Evolutionary conservation across 1,140 invertebrate genomes (phyloP), one percentile per base, ranked within the genome.

Genomic region (Ostrea denselamellosa): DNA sequence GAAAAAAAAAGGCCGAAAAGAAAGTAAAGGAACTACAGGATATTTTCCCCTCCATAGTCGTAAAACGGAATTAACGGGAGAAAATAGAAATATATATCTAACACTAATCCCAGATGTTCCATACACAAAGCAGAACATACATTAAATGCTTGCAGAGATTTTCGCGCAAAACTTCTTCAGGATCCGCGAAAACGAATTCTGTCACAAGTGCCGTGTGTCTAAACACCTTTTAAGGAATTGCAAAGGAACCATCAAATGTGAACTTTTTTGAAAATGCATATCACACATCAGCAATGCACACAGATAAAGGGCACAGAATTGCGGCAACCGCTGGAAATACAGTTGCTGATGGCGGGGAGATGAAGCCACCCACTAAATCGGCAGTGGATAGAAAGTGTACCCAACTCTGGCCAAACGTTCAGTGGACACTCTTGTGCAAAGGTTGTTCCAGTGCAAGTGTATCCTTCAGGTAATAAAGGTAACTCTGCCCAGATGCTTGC

Each of bases 391-490:
- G 22, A 0, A 82, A 82, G 34, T 82, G 77, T 8, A 82, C 77
- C 34, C 9, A 51, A 52, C 0, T 82, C 9, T 14, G 28, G 77
- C 0, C 14, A 0, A n/a, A 28, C 2, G 12, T 82, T 82, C 34
- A 68, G 62, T 68, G 77, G 77, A 12, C 28, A n/a, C 28, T 82
- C 77, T 17, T 82, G 77, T 9, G 77, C 77, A 51, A 22, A 82
- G 77, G 19, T 52, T 2, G 25, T 82, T 22, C 77, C 51, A 14
- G 77, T 82, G 0, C 0, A 7, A 34, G 28, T 82, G 0, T 82
- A 82, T 82, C 77, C 77, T 0, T 44, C 9, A 10, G 9, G 2
- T 44, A 52, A 82, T 22, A 44, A 14, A 7, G 51, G n/a, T 8
- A 28, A 82, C 8, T 22, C 51, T 82, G 12, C 34, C 9, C 1